A percentile compares a stretch with the other conserved stretches of the same genome.
These are phyloP conservation scores for Drosophila siamana DNA, from an alignment of 2,888 invertebrate species.

Conservation along the genomic window DNA sequence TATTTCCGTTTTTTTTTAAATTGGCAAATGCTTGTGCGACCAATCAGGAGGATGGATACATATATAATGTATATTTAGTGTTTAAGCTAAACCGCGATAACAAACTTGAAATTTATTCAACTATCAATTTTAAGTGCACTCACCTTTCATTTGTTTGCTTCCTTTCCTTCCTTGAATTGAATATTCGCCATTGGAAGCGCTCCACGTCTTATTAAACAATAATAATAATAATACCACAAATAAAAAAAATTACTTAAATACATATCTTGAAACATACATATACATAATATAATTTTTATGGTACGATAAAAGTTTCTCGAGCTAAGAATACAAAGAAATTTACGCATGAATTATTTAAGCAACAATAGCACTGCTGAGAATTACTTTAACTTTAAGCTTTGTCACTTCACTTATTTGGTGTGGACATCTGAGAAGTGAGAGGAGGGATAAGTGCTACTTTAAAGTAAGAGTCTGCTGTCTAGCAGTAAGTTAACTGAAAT, in stretches of 20 bases:
- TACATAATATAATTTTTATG: too few relatives aligned
- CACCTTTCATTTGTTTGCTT: too few relatives aligned
- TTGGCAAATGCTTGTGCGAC: too few relatives aligned
- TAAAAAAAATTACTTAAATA: not conserved
- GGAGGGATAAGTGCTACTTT: not conserved
- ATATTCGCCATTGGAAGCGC: too few relatives aligned
- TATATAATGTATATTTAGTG: too few relatives aligned
- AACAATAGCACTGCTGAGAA: constrained; percentile 11
- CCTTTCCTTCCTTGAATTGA: too few relatives aligned
- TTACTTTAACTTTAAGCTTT: constrained; percentile 46
- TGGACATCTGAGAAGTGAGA: too few relatives aligned
- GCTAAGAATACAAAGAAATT: constrained; percentile 59
- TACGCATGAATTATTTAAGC: constrained; percentile 46
- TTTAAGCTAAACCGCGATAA: too few relatives aligned
- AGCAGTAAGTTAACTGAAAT: not conserved
- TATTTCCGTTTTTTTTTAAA: too few relatives aligned
- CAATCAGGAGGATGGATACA: too few relatives aligned
- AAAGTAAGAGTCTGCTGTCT: not conserved
- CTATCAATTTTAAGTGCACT: too few relatives aligned
- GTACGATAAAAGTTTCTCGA: constrained; percentile 51
- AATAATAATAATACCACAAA: not conserved
- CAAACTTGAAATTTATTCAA: too few relatives aligned
- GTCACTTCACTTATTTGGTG: constrained; percentile 12
- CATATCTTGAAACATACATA: not conserved
- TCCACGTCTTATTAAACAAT: not conserved